These are phyloP conservation scores for Orthosia gracilis DNA, from an alignment of 2,888 invertebrate species.

Conservation along the genomic window DNA sequence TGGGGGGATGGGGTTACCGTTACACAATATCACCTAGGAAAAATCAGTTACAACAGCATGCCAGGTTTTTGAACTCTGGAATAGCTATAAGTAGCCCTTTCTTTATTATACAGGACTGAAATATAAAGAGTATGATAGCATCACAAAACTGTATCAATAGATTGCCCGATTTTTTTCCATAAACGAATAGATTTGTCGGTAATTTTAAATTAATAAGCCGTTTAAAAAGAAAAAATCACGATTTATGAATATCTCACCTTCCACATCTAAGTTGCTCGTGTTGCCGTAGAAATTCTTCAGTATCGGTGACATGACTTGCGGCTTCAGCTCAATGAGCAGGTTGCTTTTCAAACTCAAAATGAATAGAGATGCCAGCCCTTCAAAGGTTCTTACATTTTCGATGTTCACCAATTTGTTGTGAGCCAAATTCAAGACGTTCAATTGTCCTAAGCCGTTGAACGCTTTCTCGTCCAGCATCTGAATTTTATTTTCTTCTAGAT, in stretches of 20 bases:
- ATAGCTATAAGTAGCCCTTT: not conserved
- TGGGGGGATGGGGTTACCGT: too few relatives aligned
- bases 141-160: not conserved
- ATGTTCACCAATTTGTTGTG: conserved; percentile 80
- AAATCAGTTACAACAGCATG: too few relatives aligned
- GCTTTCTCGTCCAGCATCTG: conserved; percentile 87
- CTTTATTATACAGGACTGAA: not conserved
- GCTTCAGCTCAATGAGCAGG: conserved; percentile 77
- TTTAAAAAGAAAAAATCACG: not conserved
- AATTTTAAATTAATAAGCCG: not conserved
- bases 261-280: conserved; percentile 80
- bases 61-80: too few relatives aligned
- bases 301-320: conserved; percentile 81
- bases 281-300: conserved; percentile 79
- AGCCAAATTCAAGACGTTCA: conserved; percentile 80
- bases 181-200: too few relatives aligned
- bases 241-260: conserved; percentile 74
- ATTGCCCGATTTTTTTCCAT: too few relatives aligned
- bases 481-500: conserved; percentile 85
- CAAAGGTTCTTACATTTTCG: conserved; percentile 80
- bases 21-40: too few relatives aligned
- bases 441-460: conserved; percentile 80
- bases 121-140: not conserved
- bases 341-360: conserved; percentile 83
- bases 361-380: conserved; percentile 75